Base-by-base conservation (phyloP, 2,113 vertebrate genomes). In the Pachypanchax playfairii region DNA sequence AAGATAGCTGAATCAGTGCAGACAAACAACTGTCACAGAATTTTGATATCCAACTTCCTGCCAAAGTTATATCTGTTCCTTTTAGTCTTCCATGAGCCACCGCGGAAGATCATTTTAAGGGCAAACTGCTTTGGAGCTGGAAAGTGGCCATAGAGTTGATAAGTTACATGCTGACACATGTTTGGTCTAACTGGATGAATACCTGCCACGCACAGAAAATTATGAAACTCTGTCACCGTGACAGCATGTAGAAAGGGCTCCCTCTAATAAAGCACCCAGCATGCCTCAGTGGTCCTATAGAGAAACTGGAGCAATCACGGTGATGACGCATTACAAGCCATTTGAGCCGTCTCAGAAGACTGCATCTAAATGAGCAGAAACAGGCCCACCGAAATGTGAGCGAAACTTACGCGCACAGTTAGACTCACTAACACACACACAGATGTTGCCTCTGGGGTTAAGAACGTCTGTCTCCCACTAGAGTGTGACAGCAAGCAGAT, bases 401-500 rank as follows among this genome's bases (percentile, higher is more conserved):
- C 39, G 6, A 69, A 68, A 56, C 44, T 21, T 35, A n/a, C 42
- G 39, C 7, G 17, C 15, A 11, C 24, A 36, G 56, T 21, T 3
- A 54, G 36, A 18, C 12, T 50, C 49, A 15, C 17, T 22, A 26
- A 12, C 46, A 43, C 39, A 72, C 51, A 65, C 58, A 44, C 74
- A 81, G 62, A 80, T 78, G 72, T 75, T 72, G 72, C 75, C 77
- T 87, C 73, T 62, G 75, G 85, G 76, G 69, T 79, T 71, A 59
- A 83, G 76, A 73, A 47, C 31, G 49, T 79, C 75, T 78, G 75
- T 66, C 69, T 81, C 79, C 68, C 77, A 59, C 84, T 55, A 38
- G 75, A 82, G 75, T 73, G 73, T 79, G 77, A 88, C 87, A 85
- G 71, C 68, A 70, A 88, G 79, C 83, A 88, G 82, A 79, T 77